Percentiles rank a stretch among this genome's conserved stretches.
phyloP scores from a whole-genome alignment of 2,113 vertebrate species.

The Rhinogobius similis region DNA sequence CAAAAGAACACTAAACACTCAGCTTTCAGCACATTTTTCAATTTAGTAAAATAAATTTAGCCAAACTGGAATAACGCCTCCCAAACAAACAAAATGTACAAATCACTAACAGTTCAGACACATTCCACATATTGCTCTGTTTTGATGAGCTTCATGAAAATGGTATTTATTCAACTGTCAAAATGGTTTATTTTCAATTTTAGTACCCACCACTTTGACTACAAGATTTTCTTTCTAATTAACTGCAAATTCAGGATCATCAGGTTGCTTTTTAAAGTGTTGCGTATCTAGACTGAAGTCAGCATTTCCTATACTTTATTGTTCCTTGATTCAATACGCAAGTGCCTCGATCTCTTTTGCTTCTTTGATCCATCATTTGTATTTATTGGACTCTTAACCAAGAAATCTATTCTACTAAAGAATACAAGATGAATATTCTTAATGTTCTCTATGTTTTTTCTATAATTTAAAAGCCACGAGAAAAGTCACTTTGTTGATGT shows the following conservation, averaged over 20 bases:
- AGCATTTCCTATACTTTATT: no score
- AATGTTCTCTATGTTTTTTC: no score
- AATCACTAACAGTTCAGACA: constrained; percentile 48
- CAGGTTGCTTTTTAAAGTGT: no score
- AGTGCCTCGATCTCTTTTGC: no score
- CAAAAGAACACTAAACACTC: neutral
- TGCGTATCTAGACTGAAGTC: no score
- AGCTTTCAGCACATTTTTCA: constrained; percentile 1
- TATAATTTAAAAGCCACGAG: no score
- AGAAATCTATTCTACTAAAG: no score
- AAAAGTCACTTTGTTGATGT: no score
- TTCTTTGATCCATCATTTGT: no score
- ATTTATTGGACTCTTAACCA: no score
- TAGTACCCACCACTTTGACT: neutral
- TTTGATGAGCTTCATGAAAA: constrained; percentile 29
- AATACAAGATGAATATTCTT: no score
- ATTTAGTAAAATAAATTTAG: constrained; percentile 16
- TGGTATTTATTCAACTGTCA: constrained; percentile 36
- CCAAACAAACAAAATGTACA: constrained; percentile 48
- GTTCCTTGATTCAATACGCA: no score
- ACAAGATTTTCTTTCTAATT: neutral
- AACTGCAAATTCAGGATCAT: neutral
- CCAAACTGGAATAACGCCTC: constrained; percentile 21
- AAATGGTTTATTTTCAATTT: constrained; percentile 33
- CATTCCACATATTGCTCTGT: constrained; percentile 56